Evolutionary conservation across 2,797 vertebrate genomes (phyloP).

Genomic region (Brotogeris chrysoptera): DNA sequence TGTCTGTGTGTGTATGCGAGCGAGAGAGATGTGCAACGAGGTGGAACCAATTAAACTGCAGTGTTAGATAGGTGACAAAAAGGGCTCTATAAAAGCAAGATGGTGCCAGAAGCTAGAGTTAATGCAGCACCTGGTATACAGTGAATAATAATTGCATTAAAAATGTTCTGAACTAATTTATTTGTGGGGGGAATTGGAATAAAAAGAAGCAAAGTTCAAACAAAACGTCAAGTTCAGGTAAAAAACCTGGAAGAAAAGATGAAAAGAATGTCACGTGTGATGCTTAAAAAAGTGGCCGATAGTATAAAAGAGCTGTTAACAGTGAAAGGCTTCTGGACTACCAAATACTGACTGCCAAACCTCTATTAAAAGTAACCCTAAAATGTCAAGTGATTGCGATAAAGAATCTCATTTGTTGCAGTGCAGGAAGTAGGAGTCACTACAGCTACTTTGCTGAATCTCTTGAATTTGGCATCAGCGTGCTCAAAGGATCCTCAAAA

Average conservation of each 20-base stretch:
- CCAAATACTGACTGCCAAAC: not conserved
- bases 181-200: not conserved
- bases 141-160: not conserved
- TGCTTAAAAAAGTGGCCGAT: not conserved
- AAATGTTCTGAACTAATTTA: not conserved
- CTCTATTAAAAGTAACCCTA: not conserved
- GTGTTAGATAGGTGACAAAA: slow-evolving; percentile 20
- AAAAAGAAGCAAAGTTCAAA: not conserved
- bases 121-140: not conserved
- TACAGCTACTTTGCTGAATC: not conserved
- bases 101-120: not conserved
- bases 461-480: not conserved
- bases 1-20: not conserved
- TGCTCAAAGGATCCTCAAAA: not conserved
- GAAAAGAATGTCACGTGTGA: not conserved
- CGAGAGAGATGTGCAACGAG: not conserved
- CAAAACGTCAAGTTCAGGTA: not conserved
- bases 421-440: not conserved
- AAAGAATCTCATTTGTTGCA: not conserved
- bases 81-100: not conserved
- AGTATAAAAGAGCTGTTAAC: not conserved
- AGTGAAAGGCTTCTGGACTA: not conserved
- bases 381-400: not conserved
- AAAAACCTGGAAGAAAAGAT: not conserved
- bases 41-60: slow-evolving; percentile 47